Percentiles rank a stretch among this genome's conserved stretches.
Conservation (phyloP, 53 echinoderm and acorn worm species). For the Stichopus horrens region DNA sequence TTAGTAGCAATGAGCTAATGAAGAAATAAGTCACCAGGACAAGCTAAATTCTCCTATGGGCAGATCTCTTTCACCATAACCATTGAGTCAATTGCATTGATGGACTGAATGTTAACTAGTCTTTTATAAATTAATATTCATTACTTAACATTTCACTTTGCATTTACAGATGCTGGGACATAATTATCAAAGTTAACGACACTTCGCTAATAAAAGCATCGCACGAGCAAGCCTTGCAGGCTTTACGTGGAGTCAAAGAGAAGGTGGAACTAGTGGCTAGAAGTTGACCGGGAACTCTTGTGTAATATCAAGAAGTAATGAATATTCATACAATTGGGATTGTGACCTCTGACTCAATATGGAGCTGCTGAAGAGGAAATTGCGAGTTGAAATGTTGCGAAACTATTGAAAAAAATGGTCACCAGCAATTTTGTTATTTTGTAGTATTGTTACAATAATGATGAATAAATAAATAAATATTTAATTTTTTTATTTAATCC, state of each 20-base stretch:
- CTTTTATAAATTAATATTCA: neutral
- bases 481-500: too few relatives aligned
- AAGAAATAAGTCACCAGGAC: too few relatives aligned
- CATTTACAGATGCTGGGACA: constrained; percentile 23
- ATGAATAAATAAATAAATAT: too few relatives aligned
- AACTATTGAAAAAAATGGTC: too few relatives aligned
- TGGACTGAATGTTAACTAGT: neutral
- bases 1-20: too few relatives aligned
- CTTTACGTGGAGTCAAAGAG: neutral
- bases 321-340: neutral
- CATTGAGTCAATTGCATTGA: neutral
- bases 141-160: neutral
- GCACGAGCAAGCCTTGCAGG: constrained; percentile 12
- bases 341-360: too few relatives aligned
- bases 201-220: neutral
- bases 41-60: too few relatives aligned
- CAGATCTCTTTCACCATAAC: too few relatives aligned
- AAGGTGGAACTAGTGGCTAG: neutral
- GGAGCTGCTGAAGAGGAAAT: too few relatives aligned
- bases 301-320: neutral
- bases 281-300: constrained; percentile 18
- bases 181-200: constrained; percentile 31
- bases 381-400: too few relatives aligned
- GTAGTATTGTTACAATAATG: too few relatives aligned
- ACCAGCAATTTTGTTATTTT: too few relatives aligned